Evolutionary conservation across 92 coral and sea anemone species (phyloP).

Genomic region (Diadumene lineata): DNA sequence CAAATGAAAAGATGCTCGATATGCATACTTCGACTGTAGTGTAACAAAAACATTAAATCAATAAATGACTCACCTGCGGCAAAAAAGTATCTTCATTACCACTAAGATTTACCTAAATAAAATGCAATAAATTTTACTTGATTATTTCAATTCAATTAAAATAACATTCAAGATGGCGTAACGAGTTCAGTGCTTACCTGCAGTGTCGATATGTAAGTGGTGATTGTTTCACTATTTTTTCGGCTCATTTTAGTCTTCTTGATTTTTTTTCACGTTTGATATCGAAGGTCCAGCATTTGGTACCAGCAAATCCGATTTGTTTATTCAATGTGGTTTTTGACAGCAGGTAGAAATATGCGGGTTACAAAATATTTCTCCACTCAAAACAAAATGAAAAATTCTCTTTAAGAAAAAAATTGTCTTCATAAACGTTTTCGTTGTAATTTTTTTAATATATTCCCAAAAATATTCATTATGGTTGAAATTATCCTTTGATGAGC

Average conservation of each 20-base stretch:
- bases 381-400: constrained; percentile 8
- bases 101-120: constrained; percentile 3
- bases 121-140: too few relatives aligned
- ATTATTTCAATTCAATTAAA: too few relatives aligned
- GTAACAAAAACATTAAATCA: background rate
- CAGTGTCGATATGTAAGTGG: constrained; percentile 18
- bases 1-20: background rate
- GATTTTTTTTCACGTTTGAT: background rate
- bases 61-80: background rate
- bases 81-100: background rate
- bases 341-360: constrained; percentile 1
- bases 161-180: background rate
- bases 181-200: constrained; percentile 1
- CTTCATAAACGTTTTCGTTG: too few relatives aligned
- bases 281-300: too few relatives aligned
- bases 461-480: too few relatives aligned
- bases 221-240: background rate
- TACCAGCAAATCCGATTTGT: background rate
- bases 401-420: too few relatives aligned
- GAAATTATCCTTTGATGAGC: too few relatives aligned
- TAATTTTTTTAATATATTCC: too few relatives aligned
- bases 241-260: background rate
- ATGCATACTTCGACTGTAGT: background rate
- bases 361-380: background rate
- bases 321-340: constrained; percentile 4